Base-by-base conservation (phyloP, 2,888 invertebrate species). In the Podabrus alpinus region DNA sequence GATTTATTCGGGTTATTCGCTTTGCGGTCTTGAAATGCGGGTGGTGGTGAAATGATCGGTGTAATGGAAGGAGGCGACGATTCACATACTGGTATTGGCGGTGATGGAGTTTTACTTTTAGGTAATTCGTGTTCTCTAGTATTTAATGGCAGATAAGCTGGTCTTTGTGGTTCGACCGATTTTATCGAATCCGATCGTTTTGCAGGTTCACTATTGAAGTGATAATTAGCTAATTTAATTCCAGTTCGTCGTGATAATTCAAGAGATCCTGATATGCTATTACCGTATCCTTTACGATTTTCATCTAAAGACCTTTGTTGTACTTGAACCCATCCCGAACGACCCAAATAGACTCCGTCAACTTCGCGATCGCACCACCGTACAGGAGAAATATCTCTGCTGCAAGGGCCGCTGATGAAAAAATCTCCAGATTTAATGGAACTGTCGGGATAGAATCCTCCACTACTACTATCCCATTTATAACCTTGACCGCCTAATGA, bases 31-130 rank as follows among this genome's bases (percentile, higher is more conserved):
- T 93, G 92, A 83, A 93, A 93, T 10, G 92, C 92, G 10, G 92
- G 92, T 0, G 92, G 92, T 10, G 92, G 92, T 15, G 92, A 92
- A 66, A 93, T 90, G 75, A 93, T 93, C 9, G 92, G 92, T 0
- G 92, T 92, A 13, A 92, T 87, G n/a, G 92, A 91, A 2, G 92
- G 92, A 29, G 92, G 92, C 1, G 92, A 91, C 0, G 87, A 87
- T 75, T 88, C 88, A 0, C 87, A 86, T 9, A 87, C 85, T 62
- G 83, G 84, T 11, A 78, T 68, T 64, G 79, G 79, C n/a, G 86
- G 86, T 11, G 88, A 88, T 2, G 87, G 87, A 64, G 87, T 85
- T n/a, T 86, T 80, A 74, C 84, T 85, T 7, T 70, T 59, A 59
- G 72, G 24, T 66, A 69, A 78, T 69, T 88, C 88, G 72, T 83